These are phyloP conservation scores for Eristalis arbustorum DNA, from an alignment of 2,888 invertebrate species.

Conservation along the genomic window DNA sequence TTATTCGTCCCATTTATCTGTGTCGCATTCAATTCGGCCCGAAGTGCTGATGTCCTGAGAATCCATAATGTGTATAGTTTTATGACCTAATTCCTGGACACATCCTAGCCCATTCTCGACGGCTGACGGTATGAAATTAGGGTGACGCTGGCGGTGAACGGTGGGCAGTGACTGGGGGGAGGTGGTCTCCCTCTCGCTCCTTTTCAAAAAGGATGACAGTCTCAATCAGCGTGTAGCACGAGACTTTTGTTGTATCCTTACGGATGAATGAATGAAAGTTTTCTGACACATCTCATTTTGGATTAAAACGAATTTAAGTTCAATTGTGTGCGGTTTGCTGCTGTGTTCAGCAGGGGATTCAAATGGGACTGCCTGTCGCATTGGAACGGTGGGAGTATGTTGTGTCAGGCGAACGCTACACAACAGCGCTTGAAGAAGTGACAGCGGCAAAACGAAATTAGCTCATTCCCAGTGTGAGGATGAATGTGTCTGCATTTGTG, in stretches of 20 bases:
- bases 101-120: conserved; percentile 19
- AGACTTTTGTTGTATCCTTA: not conserved
- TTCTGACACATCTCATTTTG: conserved; percentile 13
- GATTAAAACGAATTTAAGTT: not conserved
- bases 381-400: conserved; percentile 10
- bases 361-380: conserved; percentile 35
- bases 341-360: conserved; percentile 15
- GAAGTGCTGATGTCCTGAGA: conserved; percentile 44
- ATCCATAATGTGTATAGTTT: conserved; percentile 35
- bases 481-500: conserved; percentile 57
- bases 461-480: conserved; percentile 55
- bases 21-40: conserved; percentile 63
- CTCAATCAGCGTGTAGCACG: conserved; percentile 12
- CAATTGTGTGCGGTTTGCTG: not conserved
- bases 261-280: not conserved
- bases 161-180: no score
- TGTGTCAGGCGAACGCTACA: conserved; percentile 34
- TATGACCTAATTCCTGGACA: conserved; percentile 43
- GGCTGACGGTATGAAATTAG: not conserved
- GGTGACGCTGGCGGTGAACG: not conserved
- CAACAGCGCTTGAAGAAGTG: conserved; percentile 53
- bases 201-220: not conserved
- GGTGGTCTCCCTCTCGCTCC: no score
- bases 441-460: conserved; percentile 60
- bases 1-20: conserved; percentile 53